phyloP scores from a whole-genome alignment of 2,888 invertebrate species.

The Drosophila tripunctata region DNA sequence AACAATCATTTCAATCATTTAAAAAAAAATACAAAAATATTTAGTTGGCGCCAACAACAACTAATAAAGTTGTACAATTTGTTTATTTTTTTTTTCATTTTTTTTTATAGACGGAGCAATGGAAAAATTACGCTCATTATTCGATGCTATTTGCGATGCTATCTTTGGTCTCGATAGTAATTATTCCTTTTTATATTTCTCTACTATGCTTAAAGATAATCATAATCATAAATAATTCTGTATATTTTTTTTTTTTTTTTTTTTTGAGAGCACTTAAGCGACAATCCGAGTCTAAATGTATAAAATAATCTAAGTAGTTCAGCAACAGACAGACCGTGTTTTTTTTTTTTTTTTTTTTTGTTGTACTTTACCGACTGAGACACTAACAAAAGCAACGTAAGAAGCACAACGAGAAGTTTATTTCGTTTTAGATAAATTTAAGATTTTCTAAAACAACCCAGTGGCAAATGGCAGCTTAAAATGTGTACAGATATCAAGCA shows the following conservation, averaged over 20 bases:
- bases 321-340: slow-evolving; percentile 32
- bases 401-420: neutral
- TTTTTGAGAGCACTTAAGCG: slow-evolving; percentile 70
- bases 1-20: slow-evolving; percentile 9
- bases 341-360: too few relatives aligned
- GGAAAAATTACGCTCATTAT: slow-evolving; percentile 79
- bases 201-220: slow-evolving; percentile 70
- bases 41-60: slow-evolving; percentile 56
- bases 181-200: slow-evolving; percentile 76
- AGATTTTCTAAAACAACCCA: too few relatives aligned
- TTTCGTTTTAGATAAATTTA: neutral
- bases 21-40: slow-evolving; percentile 29
- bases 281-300: slow-evolving; percentile 46
- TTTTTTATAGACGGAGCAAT: slow-evolving; percentile 78
- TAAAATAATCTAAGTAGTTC: slow-evolving; percentile 46
- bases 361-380: slow-evolving; percentile 12
- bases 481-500: too few relatives aligned
- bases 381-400: neutral
- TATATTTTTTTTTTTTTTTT: slow-evolving; percentile 55
- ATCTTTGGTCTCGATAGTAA: slow-evolving; percentile 80
- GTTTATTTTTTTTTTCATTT: slow-evolving; percentile 71
- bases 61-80: slow-evolving; percentile 71
- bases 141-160: slow-evolving; percentile 79
- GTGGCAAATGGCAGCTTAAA: too few relatives aligned
- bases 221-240: slow-evolving; percentile 48